phyloP scores from a whole-genome alignment of 2,113 vertebrate genomes.

The Chinchilla lanigera region DNA sequence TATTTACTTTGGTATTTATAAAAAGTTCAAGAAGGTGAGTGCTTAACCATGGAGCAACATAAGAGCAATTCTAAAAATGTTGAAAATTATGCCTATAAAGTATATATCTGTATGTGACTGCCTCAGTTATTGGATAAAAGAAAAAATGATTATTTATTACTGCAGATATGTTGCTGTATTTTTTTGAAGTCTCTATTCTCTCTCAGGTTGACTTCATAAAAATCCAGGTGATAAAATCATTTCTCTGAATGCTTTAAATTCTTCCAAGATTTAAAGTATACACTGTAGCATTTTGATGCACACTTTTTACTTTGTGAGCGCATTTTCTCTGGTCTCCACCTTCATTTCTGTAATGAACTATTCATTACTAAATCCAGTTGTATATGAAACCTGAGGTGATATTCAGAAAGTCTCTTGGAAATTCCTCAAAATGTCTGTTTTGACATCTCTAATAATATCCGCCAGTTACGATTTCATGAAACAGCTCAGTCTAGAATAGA shows the following conservation, averaged over 20 bases:
- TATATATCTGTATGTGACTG: not conserved
- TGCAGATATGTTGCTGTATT: not conserved
- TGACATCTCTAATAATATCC: not conserved
- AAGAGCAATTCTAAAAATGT: not conserved
- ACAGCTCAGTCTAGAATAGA: not conserved
- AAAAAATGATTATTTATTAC: constrained; percentile 32
- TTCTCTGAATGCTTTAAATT: not conserved
- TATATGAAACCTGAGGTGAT: not conserved
- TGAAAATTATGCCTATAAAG: not conserved
- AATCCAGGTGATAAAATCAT: not conserved
- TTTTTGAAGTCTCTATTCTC: not conserved
- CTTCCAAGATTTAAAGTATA: not conserved
- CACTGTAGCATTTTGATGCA: not conserved
- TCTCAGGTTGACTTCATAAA: not conserved
- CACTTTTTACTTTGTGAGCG: not conserved
- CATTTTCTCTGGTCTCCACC: not conserved
- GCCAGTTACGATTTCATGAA: not conserved
- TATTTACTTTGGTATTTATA: constrained; percentile 58
- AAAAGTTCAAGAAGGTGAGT: constrained; percentile 56
- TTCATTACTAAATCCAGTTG: not conserved
- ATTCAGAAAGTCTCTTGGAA: not conserved
- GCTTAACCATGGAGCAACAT: not conserved
- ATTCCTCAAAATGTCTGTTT: not conserved
- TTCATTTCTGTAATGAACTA: not conserved
- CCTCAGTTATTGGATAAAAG: not conserved